Evolutionary conservation across 2,113 vertebrate genomes (phyloP), one percentile per base, ranked within the genome.

Genomic region (Xiphias gladius): DNA sequence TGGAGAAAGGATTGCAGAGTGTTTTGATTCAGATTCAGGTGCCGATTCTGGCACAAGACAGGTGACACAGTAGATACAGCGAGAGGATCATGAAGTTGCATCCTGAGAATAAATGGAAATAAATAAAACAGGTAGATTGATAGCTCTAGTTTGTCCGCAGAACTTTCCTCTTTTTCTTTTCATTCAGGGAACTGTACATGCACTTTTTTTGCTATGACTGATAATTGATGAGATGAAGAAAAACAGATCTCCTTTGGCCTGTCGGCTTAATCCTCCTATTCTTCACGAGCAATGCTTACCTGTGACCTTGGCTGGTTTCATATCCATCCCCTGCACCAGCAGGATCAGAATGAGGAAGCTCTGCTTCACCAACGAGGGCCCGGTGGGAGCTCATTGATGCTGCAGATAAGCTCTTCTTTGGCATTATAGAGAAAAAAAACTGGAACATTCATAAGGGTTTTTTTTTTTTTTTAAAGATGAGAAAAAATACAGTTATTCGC

Each of bases 261-360:
- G 66, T 84, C 85, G 80, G 85, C 59, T 64, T 69, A 84, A 86
- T 80, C 58, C 32, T 76, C 7, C n/a, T 39, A 26, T 86, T 84
- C 68, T 46, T 71, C 67, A 26, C 65, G 59, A 41, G 32, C 66
- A 6, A 4, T 54, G 83, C 78, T 87, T 75, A 86, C 73, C 84
- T 70, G 73, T 65, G 86, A 85, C 90, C 88, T 85, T 50, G 74
- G 22, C 76, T 39, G 9, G 28, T 67, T 70, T 77, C 88, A 88
- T 86, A 86, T 89, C 76, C 88, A 79, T 77, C 83, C n/a, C 82
- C 76, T 70, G 87, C 87, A 62, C 28, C 90, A 76, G 64, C 58
- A 79, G 57, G 46, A 85, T 62, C 58, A n/a, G 12, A 24, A 64
- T 20, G 61, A 86, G 83, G 82, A 77, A 73, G 55, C 28, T 62